Evolutionary conservation across 2,888 invertebrate species (phyloP).

Genomic region (Drosophila buzzatii): DNA sequence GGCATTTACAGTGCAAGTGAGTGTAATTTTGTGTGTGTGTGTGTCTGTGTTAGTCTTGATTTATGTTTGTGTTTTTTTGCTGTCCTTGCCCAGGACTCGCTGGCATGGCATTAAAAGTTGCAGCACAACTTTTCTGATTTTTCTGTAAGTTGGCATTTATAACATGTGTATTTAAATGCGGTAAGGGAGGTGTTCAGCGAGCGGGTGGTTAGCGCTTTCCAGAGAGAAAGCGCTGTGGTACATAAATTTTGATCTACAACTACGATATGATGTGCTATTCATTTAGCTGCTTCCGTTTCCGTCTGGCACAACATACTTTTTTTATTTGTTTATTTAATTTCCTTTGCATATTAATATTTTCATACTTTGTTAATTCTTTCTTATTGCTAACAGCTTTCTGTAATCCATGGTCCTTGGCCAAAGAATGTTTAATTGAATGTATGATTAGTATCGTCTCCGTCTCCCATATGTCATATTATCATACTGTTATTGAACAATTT

Average conservation of each 20-base stretch:
- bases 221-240: background rate
- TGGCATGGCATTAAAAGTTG: slow-evolving; percentile 38
- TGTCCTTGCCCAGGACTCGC: slow-evolving; percentile 45
- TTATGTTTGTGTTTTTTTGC: slow-evolving; percentile 44
- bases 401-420: background rate
- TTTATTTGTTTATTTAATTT: slow-evolving; percentile 39
- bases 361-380: slow-evolving; percentile 5
- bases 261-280: slow-evolving; percentile 22
- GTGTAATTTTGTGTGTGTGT: slow-evolving; percentile 3
- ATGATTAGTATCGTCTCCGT: background rate
- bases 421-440: background rate
- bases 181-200: background rate
- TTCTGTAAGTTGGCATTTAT: slow-evolving; percentile 51
- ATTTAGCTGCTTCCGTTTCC: slow-evolving; percentile 15
- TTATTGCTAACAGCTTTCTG: slow-evolving; percentile 20
- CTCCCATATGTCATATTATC: background rate
- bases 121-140: slow-evolving; percentile 46
- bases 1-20: slow-evolving; percentile 16
- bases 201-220: background rate
- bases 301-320: slow-evolving; percentile 1
- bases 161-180: slow-evolving; percentile 46
- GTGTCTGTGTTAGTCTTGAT: slow-evolving; percentile 20
- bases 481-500: background rate
- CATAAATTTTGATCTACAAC: slow-evolving; percentile 19
- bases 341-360: slow-evolving; percentile 36